Evolutionary conservation across 2,113 vertebrate genomes (phyloP).

Genomic region (Cinclus cinclus): DNA sequence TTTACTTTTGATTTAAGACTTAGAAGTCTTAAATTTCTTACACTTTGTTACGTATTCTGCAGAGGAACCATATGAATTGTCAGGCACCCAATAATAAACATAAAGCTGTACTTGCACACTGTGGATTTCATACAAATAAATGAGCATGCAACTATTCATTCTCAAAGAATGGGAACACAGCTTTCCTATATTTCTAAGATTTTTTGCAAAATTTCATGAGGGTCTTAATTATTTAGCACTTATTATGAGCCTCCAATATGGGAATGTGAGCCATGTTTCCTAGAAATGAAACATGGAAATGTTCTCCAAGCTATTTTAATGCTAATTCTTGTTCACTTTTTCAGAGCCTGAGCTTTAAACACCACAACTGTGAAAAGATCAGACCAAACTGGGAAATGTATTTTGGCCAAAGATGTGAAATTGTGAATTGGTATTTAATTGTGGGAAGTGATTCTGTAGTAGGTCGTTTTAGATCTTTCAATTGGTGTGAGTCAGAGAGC

Average conservation of each 20-base stretch:
- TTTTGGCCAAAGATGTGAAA: slow-evolving; percentile 34
- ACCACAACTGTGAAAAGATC: slow-evolving; percentile 10
- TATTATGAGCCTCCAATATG: neutral
- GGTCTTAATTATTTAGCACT: slow-evolving; percentile 48
- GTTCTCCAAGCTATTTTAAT: slow-evolving; percentile 20
- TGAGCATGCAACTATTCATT: neutral
- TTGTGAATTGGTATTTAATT: slow-evolving; percentile 61
- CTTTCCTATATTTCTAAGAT: neutral
- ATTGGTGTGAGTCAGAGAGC: slow-evolving; percentile 56
- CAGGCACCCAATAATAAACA: neutral
- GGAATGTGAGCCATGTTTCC: neutral
- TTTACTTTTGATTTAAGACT: neutral
- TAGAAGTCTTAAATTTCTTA: neutral
- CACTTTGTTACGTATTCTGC: neutral
- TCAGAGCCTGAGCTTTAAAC: slow-evolving; percentile 26
- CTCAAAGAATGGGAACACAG: neutral
- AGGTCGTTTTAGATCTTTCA: slow-evolving; percentile 44
- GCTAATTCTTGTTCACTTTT: slow-evolving; percentile 20
- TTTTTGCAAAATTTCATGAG: neutral
- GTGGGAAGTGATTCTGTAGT: slow-evolving; percentile 39
- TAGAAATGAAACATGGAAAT: slow-evolving; percentile 16
- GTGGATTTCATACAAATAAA: neutral
- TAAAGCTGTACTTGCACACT: neutral
- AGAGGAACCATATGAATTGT: neutral
- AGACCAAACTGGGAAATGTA: slow-evolving; percentile 25